phyloP scores from a whole-genome alignment of 2,888 invertebrate species.

The Eristalis pertinax region DNA sequence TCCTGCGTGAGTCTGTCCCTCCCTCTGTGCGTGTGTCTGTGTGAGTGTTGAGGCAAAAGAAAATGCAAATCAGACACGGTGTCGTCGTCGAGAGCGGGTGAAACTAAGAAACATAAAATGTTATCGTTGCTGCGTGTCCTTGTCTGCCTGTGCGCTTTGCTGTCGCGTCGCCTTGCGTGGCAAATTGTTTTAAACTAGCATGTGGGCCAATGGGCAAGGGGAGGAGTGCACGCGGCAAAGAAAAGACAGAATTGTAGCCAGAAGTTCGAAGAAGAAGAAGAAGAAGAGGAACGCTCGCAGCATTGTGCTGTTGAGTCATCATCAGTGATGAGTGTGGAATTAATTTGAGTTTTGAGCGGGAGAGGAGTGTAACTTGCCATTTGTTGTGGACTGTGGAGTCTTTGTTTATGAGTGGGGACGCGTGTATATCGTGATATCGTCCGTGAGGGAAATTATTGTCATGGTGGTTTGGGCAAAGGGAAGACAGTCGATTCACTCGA shows the following conservation, averaged over 20 bases:
- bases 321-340: background rate
- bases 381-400: background rate
- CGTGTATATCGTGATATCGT: background rate
- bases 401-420: background rate
- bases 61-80: conserved; percentile 57
- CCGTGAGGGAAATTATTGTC: background rate
- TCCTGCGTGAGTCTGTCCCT: background rate
- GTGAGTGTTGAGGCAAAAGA: background rate
- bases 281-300: background rate
- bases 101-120: conserved; percentile 20
- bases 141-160: background rate
- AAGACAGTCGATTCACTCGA: background rate
- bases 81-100: conserved; percentile 13
- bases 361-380: background rate
- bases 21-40: background rate
- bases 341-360: background rate
- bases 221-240: background rate
- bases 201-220: background rate
- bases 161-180: conserved; percentile 32
- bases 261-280: too few relatives aligned
- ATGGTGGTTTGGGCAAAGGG: background rate
- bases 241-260: background rate
- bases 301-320: background rate
- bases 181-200: conserved; percentile 39
- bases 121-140: conserved; percentile 32